phyloP scores from a whole-genome alignment of 1,140 invertebrate genomes.

The Pomacea maculata region DNA sequence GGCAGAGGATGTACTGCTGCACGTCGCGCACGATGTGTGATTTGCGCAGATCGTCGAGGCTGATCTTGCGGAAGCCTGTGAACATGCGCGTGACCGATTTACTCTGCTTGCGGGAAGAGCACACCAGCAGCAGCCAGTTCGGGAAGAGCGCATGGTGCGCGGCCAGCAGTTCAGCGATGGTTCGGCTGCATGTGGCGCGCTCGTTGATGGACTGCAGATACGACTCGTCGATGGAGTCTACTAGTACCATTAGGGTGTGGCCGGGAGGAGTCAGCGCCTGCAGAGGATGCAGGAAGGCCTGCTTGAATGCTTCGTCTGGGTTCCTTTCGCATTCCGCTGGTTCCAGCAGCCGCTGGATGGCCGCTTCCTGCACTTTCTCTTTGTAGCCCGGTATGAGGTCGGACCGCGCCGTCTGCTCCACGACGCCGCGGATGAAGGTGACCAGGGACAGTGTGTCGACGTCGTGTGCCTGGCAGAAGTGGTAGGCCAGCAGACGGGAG shows the following conservation, averaged over 20 bases:
- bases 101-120: conserved; percentile 82
- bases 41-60: conserved; percentile 88
- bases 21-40: conserved; percentile 86
- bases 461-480: conserved; percentile 69
- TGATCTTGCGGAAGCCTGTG: conserved; percentile 90
- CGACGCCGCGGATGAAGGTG: conserved; percentile 84
- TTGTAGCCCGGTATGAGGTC: conserved; percentile 73
- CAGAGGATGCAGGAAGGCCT: conserved; percentile 79
- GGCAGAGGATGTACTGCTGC: conserved; percentile 91
- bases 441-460: conserved; percentile 76
- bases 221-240: conserved; percentile 91
- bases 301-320: conserved; percentile 90
- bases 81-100: conserved; percentile 90
- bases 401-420: conserved; percentile 78
- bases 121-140: conserved; percentile 90
- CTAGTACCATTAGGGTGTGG: conserved; percentile 83
- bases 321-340: conserved; percentile 63
- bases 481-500: conserved; percentile 56
- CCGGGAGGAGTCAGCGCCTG: conserved; percentile 81
- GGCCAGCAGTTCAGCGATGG: conserved; percentile 84
- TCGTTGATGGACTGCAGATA: conserved; percentile 55
- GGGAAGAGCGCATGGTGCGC: conserved; percentile 93
- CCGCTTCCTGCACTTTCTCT: conserved; percentile 44
- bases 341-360: conserved; percentile 46
- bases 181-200: conserved; percentile 69